Evolutionary conservation across 2,797 vertebrate species (phyloP).

Genomic region (Pyrocephalus nanus): DNA sequence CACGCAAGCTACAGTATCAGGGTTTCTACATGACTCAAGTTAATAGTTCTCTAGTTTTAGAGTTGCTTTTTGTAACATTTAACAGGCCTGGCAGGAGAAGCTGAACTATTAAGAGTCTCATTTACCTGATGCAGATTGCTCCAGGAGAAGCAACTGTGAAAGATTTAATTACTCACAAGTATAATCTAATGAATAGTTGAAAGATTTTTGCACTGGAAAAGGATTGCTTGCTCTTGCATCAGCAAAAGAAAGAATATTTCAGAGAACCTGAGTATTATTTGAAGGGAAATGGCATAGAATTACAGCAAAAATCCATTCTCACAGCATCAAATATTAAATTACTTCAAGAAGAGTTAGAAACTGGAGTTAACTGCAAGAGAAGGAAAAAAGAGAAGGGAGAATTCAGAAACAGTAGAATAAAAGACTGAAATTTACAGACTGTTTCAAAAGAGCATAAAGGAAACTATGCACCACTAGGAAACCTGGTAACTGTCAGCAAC

Average conservation of each 20-base stretch:
- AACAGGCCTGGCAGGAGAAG: not conserved
- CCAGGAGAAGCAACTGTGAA: not conserved
- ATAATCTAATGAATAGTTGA: not conserved
- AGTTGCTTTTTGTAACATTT: not conserved
- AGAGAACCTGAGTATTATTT: not conserved
- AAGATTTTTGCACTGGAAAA: not conserved
- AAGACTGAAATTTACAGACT: not conserved
- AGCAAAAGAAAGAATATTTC: not conserved
- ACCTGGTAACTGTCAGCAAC: not conserved
- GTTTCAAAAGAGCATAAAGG: not conserved
- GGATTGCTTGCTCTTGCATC: too few species aligned
- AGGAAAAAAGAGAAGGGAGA: not conserved
- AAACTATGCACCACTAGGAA: not conserved
- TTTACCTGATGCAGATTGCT: not conserved
- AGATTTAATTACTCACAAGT: not conserved
- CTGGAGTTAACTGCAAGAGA: not conserved
- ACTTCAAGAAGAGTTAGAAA: not conserved
- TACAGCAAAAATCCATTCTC: constrained; percentile 21
- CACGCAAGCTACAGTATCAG: not conserved
- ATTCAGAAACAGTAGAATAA: not conserved
- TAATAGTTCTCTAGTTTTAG: not conserved
- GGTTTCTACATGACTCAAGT: not conserved
- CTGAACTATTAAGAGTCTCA: not conserved
- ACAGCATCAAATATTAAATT: constrained; percentile 10
- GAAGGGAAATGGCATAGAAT: not conserved